These are phyloP conservation scores for Cynopterus brachyotis DNA, from an alignment of 2,113 vertebrate genomes.

Conservation along the genomic window DNA sequence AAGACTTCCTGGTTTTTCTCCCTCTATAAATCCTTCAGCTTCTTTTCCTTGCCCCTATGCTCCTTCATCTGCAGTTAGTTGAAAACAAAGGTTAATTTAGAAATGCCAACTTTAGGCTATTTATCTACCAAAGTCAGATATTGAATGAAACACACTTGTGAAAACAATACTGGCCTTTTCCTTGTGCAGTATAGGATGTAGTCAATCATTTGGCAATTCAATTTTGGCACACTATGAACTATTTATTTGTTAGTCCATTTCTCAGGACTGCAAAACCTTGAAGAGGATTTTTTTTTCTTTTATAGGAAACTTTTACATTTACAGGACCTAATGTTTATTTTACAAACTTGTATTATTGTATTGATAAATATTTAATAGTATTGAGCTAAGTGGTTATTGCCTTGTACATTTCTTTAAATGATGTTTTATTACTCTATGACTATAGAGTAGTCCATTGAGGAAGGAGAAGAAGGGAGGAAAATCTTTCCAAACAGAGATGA, in stretches of 20 bases:
- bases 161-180: conserved; percentile 82
- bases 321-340: conserved; percentile 79
- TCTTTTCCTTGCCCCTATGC: conserved; percentile 8
- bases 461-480: conserved; percentile 68
- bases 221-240: conserved; percentile 83
- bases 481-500: conserved; percentile 70
- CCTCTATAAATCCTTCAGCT: conserved; percentile 56
- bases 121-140: conserved; percentile 81
- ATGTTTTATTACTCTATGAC: conserved; percentile 79
- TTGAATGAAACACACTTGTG: conserved; percentile 85
- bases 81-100: conserved; percentile 82
- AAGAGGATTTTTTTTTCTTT: conserved; percentile 58
- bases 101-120: conserved; percentile 78
- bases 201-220: conserved; percentile 84
- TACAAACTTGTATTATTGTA: conserved; percentile 73
- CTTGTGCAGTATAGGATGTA: conserved; percentile 81
- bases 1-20: conserved; percentile 48
- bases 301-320: conserved; percentile 82
- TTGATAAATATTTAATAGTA: conserved; percentile 83
- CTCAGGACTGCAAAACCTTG: conserved; percentile 71
- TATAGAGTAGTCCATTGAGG: conserved; percentile 52
- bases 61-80: conserved; percentile 71
- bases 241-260: conserved; percentile 83
- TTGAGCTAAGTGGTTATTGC: conserved; percentile 70
- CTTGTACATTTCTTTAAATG: conserved; percentile 79